Percentiles rank a stretch among this genome's conserved stretches.
These are phyloP conservation scores for Progne subis DNA, from an alignment of 2,113 vertebrate species.

Conservation along the genomic window DNA sequence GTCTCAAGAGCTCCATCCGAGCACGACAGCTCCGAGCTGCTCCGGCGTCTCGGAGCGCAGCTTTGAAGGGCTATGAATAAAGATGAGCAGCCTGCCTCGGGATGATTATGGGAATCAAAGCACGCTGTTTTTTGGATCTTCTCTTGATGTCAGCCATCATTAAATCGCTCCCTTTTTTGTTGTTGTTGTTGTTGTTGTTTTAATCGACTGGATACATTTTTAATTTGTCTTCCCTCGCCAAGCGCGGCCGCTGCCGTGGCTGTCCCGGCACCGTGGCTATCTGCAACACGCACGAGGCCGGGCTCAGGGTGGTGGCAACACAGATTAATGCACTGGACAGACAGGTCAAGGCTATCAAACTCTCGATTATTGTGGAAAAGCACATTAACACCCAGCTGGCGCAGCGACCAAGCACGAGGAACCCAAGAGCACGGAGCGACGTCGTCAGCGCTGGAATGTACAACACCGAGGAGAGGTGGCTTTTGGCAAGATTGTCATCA, in stretches of 20 bases:
- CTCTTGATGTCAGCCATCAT: conserved; percentile 33
- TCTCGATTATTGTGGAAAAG: neutral
- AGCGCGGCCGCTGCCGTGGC: neutral
- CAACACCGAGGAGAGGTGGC: neutral
- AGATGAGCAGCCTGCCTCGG: conserved; percentile 48
- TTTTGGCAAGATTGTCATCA: neutral
- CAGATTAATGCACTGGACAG: neutral
- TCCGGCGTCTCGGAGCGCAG: neutral
- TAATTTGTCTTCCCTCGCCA: conserved; percentile 16
- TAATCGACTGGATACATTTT: conserved; percentile 30
- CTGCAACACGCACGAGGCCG: neutral
- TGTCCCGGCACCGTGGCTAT: neutral
- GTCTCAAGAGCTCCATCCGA: neutral
- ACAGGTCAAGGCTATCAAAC: neutral
- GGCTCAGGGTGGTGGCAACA: neutral
- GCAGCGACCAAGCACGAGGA: neutral
- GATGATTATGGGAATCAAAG: conserved; percentile 46
- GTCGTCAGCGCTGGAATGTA: rapidly evolving
- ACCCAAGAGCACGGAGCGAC: neutral
- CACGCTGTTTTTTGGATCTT: neutral
- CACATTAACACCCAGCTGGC: neutral
- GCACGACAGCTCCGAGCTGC: neutral
- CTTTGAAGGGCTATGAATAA: conserved; percentile 52
- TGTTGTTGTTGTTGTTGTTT: neutral
- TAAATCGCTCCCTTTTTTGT: neutral